Conservation (phyloP, 2,113 vertebrate genomes). For the Microtus richardsoni region DNA sequence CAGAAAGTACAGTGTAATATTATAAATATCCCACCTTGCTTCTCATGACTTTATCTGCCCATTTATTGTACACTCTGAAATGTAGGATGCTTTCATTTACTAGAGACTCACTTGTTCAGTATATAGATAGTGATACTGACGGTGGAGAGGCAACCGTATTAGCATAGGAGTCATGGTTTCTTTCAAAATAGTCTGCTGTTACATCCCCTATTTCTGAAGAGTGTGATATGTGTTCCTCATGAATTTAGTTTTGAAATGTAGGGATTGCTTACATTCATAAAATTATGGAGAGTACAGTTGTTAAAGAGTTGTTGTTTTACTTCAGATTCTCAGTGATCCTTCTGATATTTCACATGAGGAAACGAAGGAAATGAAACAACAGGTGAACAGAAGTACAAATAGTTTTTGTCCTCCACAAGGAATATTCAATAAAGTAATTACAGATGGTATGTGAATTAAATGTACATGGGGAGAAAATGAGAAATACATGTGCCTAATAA, state of each 20-base stretch:
- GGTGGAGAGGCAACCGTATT: not conserved
- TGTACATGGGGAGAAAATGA: conserved; percentile 31
- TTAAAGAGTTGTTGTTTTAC: conserved; percentile 59
- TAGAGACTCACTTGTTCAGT: not conserved
- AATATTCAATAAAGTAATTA: conserved; percentile 45
- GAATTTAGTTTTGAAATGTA: conserved; percentile 32
- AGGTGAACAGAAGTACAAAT: not conserved
- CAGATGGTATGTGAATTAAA: conserved; percentile 74
- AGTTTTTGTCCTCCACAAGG: conserved; percentile 57
- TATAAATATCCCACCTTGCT: conserved; percentile 40
- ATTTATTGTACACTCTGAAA: conserved; percentile 51
- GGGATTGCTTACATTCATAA: conserved; percentile 32
- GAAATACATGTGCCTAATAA: conserved; percentile 34
- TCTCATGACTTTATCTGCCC: not conserved
- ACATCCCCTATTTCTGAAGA: not conserved
- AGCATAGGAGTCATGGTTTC: not conserved
- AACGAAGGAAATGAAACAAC: not conserved
- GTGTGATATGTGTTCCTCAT: not conserved
- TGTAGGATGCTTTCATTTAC: conserved; percentile 19
- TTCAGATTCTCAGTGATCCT: conserved; percentile 41
- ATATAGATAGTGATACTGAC: not conserved
- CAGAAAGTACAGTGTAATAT: not conserved
- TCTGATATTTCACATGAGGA: not conserved
- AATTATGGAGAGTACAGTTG: conserved; percentile 38
- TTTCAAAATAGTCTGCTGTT: not conserved